A percentile compares a stretch with the other conserved stretches of the same genome.
Evolutionary conservation across 2,797 vertebrate species (phyloP).

Genomic region (Anguilla megastoma): DNA sequence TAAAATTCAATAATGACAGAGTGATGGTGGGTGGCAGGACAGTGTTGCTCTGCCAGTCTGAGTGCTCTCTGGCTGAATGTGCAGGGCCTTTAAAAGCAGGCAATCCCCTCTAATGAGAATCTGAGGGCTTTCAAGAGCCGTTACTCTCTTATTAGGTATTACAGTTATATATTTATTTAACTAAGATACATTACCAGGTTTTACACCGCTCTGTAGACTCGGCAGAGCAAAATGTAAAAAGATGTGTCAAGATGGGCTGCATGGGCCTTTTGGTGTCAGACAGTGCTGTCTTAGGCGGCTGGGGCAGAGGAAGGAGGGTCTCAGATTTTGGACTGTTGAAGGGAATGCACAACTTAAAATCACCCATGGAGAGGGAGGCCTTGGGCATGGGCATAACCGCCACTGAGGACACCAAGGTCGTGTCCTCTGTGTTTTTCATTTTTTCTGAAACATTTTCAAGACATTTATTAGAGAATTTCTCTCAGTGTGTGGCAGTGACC

Average conservation of each 20-base stretch:
- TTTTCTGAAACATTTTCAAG: no score
- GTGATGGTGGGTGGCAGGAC: neutral
- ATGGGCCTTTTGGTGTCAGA: neutral
- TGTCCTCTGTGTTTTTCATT: no score
- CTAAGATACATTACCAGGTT: neutral
- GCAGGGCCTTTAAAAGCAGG: neutral
- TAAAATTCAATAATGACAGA: slow-evolving; percentile 6
- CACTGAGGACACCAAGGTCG: neutral
- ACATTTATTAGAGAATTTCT: no score
- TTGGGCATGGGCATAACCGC: neutral
- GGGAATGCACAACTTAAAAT: neutral
- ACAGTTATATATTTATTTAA: neutral
- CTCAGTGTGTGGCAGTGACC: no score
- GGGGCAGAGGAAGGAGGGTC: neutral
- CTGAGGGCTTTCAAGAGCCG: neutral
- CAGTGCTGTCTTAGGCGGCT: neutral
- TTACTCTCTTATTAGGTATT: neutral
- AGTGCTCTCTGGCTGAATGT: neutral
- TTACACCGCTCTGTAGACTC: neutral
- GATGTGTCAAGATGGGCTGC: neutral
- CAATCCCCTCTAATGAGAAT: slow-evolving; percentile 13
- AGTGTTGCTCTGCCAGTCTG: neutral
- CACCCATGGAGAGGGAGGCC: neutral
- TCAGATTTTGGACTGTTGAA: neutral
- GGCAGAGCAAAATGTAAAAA: neutral